Evolutionary conservation across 2,888 invertebrate genomes (phyloP), one percentile per base, ranked within the genome.

Genomic region (Caenorhabditis imperialis): DNA sequence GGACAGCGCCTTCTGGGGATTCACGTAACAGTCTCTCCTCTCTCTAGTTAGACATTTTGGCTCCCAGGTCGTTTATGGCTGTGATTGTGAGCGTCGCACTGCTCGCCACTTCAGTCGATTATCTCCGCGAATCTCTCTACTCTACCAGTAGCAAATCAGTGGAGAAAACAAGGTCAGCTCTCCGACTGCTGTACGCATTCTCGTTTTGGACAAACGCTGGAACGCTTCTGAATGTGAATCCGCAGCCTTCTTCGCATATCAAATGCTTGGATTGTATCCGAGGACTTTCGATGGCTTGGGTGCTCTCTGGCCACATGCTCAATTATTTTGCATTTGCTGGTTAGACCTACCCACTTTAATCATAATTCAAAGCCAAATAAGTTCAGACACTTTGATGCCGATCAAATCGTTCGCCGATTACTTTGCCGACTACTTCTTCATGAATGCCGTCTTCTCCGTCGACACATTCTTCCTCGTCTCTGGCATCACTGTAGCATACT

Each of bases 221-320:
- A 0, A 3, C 35, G 2, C 58, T 78, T 20, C 45, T 75, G 0
- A 54, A 58, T 12, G 62, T 71, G 0, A 54, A 48, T 10, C 37
- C 58, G 0, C 72, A 62, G 7, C 53, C 72, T 53, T 37, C 63
- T 1, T 75, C 75, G n/a, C 72, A 75, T 38, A 81, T 83, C 37
- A 57, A 69, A 25, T 78, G 70, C 1, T 40, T 83, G 2, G 75
- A 82, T 40, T 82, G 82, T 55, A 80, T 83, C 20, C 70, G 83
- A 8, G 72, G 77, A 44, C 55, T 83, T n/a, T 83, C 83, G 3
- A 83, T 83, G 75, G 51, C 63, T n/a, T 83, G 83, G 82, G 81
- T 83, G 16, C 67, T 81, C n/a, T 37, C 77, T 14, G 80, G 75
- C 4, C 77, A 80, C 50, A 30, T 60, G 23, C 35, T 78, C 20